Base-by-base conservation (phyloP, 1,140 invertebrate species). In the Chymomyza costata region DNA sequence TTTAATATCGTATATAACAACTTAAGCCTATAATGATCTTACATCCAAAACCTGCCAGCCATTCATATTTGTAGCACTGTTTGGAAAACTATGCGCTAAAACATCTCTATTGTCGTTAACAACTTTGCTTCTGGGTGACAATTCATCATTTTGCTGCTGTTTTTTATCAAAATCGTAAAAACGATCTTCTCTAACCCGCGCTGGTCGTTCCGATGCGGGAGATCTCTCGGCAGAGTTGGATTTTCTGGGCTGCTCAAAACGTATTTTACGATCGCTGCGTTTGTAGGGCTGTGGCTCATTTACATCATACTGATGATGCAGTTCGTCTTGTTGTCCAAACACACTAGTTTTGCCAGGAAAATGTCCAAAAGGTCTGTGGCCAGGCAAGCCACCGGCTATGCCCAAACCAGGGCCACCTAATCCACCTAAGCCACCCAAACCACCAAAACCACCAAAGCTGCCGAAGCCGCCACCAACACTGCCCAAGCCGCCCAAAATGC, bases 131-230 rank as follows among this genome's bases (percentile, higher is more conserved):
- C 48, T 2, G 49, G 56, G 0, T 49, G 49, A 6, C 11, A 58
- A 32, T 41, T 58, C 53, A 15, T 65, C 74, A n/a, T 44, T 56
- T 0, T 48, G 16, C 2, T 68, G 39, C 2, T 57, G 48, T 14
- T 81, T 52, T 31, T 74, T 82, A 8, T 86, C 84, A 53, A 64
- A 86, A 15, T 86, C 81, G 35, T 86, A 86, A 45, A 86, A 86
- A 1, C 65, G 60, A 65, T 86, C 84, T n/a, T 62, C 41, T 6
- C 40, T 46, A 1, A 41, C 49, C 19, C 34, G 44, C n/a, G 56
- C 65, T 7, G 13, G 18, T 6, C 6, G 47, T 7, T 39, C 6
- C 10, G 17, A 17, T 7, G 55, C 16, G 0, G n/a, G n/a, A n/a
- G n/a, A n/a, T n/a, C n/a, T n/a, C n/a, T n/a, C n/a, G n/a, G n/a